phyloP scores from a whole-genome alignment of 2,113 vertebrate genomes.

The Mixornis gularis region DNA sequence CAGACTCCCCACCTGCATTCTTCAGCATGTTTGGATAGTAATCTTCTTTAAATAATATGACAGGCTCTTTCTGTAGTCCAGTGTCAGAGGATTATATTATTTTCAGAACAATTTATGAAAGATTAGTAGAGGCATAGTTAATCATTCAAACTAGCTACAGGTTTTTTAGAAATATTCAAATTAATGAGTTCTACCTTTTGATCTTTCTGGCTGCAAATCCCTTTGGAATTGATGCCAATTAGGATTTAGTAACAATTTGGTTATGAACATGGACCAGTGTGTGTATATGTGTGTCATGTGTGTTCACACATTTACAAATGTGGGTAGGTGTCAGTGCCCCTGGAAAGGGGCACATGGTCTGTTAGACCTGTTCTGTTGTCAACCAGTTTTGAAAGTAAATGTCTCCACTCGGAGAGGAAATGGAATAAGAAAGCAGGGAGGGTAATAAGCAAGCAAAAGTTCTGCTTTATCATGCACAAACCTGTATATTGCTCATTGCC shows the following conservation, averaged over 20 bases:
- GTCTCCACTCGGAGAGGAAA: neutral
- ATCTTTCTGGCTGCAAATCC: constrained; percentile 10
- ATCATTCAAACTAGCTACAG: constrained; percentile 22
- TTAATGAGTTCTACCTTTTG: constrained; percentile 43
- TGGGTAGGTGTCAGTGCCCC: neutral
- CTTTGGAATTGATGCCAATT: neutral
- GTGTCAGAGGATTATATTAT: neutral
- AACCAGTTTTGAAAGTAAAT: neutral
- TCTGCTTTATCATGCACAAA: neutral
- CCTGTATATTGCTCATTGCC: accelerated
- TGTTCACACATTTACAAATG: neutral
- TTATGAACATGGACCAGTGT: neutral
- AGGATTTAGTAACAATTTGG: neutral
- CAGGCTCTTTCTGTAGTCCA: neutral
- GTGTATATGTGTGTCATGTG: neutral
- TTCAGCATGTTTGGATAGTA: neutral
- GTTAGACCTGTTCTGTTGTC: neutral
- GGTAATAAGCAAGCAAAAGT: neutral
- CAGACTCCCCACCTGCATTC: neutral
- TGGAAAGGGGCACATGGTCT: neutral
- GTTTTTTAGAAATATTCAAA: constrained; percentile 36
- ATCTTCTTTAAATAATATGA: constrained; percentile 30
- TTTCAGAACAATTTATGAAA: constrained; percentile 35
- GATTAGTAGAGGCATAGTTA: constrained; percentile 40
- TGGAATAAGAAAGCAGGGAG: neutral